These are phyloP conservation scores for Prinia subflava DNA, from an alignment of 2,113 vertebrate genomes.

Conservation along the genomic window DNA sequence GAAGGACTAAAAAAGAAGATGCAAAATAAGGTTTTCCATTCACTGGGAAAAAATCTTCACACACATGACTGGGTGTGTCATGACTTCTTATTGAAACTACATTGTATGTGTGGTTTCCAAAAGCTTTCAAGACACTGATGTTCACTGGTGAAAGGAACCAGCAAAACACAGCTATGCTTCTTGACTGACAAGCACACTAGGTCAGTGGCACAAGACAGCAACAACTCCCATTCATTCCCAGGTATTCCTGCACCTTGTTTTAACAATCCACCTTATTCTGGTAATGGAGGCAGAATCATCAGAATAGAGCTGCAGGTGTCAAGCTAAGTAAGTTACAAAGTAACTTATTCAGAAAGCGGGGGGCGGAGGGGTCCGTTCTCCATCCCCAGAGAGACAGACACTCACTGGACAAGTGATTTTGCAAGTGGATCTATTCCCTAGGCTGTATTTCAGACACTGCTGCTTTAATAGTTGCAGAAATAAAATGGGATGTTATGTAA, in stretches of 20 bases:
- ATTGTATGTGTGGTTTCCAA: background rate
- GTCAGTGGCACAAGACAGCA: background rate
- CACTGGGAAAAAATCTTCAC: background rate
- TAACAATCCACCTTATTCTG: accelerated
- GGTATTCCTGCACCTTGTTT: background rate
- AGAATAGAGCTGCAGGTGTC: background rate
- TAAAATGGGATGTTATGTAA: background rate
- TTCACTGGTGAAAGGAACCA: background rate
- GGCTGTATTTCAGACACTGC: background rate
- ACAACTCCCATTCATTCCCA: background rate
- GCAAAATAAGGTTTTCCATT: background rate
- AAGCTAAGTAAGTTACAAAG: background rate
- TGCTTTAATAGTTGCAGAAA: background rate
- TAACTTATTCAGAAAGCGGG: background rate
- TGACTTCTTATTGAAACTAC: background rate
- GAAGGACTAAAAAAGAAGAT: constrained; percentile 81
- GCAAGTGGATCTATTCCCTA: background rate
- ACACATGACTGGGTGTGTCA: accelerated
- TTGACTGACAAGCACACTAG: background rate
- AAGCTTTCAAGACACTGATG: background rate
- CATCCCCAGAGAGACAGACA: background rate
- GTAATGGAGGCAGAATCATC: background rate
- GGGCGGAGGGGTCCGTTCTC: background rate
- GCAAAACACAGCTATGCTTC: background rate
- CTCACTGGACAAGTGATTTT: background rate